A percentile compares a stretch with the other conserved stretches of the same genome.
phyloP scores from a whole-genome alignment of 2,888 invertebrate species.

The Nasonovia ribisnigri region DNA sequence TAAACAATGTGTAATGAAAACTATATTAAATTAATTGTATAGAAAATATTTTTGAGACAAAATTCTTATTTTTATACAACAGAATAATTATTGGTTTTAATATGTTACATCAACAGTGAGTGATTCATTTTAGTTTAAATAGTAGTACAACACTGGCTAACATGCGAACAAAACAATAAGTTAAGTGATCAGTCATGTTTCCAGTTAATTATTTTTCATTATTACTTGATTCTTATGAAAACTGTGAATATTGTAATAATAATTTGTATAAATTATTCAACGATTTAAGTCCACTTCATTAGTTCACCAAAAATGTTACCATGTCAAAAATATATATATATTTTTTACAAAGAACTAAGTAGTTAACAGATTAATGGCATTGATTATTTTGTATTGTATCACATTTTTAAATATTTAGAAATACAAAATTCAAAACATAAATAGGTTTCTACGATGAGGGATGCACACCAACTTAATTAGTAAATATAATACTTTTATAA shows the following conservation, averaged over 20 bases:
- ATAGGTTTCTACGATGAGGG: not conserved
- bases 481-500: not conserved
- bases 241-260: not conserved
- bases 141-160: not conserved
- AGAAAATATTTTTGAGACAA: not conserved
- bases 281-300: not conserved
- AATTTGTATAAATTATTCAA: not conserved
- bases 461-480: not conserved
- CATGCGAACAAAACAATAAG: not conserved
- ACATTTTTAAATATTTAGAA: not conserved
- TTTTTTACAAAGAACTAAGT: not conserved
- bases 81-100: not conserved
- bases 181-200: not conserved
- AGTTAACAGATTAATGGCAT: not conserved
- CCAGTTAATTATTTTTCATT: not conserved
- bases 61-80: not conserved
- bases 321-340: not conserved
- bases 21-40: not conserved
- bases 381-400: not conserved
- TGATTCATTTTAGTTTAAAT: not conserved
- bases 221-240: not conserved
- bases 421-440: not conserved
- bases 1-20: not conserved
- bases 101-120: not conserved
- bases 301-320: not conserved